phyloP scores from a whole-genome alignment of 2,888 invertebrate species.

The Drosophila vallismaia region DNA sequence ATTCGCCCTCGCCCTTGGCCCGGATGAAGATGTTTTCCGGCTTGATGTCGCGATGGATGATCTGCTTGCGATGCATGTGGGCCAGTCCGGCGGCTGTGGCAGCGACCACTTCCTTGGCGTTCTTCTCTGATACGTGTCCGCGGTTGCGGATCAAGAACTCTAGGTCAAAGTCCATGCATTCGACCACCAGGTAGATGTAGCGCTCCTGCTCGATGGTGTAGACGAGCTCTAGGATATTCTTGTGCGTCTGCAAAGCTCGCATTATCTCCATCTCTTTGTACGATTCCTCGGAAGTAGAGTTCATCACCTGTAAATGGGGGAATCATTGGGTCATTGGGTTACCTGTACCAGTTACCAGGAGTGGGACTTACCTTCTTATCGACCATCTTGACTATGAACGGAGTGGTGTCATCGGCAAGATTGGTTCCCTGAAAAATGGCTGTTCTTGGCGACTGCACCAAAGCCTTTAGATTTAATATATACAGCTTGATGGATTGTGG shows the following conservation, averaged over 20 bases:
- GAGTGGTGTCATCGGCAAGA: not conserved
- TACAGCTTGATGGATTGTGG: not conserved
- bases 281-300: not conserved
- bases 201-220: not conserved
- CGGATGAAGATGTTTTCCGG: not conserved
- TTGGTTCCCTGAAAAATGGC: not conserved
- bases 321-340: no score
- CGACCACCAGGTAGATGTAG: not conserved
- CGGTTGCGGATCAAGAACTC: not conserved
- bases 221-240: not conserved
- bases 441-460: not conserved
- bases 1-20: not conserved
- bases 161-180: not conserved
- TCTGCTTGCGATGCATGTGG: not conserved
- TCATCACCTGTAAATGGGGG: not conserved
- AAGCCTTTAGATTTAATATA: not conserved
- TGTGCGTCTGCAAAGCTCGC: not conserved
- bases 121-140: not conserved
- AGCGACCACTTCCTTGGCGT: not conserved
- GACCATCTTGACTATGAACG: not conserved
- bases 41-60: not conserved
- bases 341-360: no score
- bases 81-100: not conserved
- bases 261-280: not conserved
- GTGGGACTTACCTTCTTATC: not conserved